Evolutionary conservation across 2,888 invertebrate species (phyloP).

Genomic region (Tribolium freemani): DNA sequence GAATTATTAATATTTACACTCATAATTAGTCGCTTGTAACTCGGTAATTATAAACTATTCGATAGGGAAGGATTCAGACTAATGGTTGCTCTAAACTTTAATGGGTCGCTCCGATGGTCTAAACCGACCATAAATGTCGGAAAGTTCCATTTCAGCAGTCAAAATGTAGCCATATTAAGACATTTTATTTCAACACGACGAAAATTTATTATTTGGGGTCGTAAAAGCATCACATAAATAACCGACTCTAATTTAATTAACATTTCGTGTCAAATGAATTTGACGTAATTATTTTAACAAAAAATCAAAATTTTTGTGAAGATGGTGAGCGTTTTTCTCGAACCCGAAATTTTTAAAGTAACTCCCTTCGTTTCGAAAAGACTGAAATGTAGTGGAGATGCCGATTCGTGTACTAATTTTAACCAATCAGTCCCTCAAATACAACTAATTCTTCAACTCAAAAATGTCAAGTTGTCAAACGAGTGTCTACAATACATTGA

Average conservation of each 20-base stretch:
- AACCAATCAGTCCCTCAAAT: not conserved
- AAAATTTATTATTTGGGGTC: not conserved
- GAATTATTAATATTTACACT: constrained; percentile 21
- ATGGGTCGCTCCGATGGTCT: not conserved
- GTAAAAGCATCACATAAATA: not conserved
- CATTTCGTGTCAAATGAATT: too few relatives aligned
- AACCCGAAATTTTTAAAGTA: not conserved
- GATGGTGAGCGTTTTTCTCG: not conserved
- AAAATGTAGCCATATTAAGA: constrained; percentile 9
- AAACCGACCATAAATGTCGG: not conserved
- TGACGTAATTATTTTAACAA: not conserved
- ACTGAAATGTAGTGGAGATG: not conserved
- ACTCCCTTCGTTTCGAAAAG: not conserved
- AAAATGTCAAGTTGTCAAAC: not conserved
- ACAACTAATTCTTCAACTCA: not conserved
- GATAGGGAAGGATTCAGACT: constrained; percentile 2
- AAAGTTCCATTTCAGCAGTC: not conserved
- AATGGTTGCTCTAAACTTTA: not conserved
- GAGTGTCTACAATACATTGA: not conserved
- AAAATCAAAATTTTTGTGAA: not conserved
- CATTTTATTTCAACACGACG: constrained; percentile 9
- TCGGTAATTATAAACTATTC: constrained; percentile 17
- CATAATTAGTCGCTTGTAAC: constrained; percentile 19
- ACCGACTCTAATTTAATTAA: not conserved
- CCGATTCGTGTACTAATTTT: not conserved